Base-by-base conservation (phyloP, 2,113 vertebrate species). In the Notechis scutatus region DNA sequence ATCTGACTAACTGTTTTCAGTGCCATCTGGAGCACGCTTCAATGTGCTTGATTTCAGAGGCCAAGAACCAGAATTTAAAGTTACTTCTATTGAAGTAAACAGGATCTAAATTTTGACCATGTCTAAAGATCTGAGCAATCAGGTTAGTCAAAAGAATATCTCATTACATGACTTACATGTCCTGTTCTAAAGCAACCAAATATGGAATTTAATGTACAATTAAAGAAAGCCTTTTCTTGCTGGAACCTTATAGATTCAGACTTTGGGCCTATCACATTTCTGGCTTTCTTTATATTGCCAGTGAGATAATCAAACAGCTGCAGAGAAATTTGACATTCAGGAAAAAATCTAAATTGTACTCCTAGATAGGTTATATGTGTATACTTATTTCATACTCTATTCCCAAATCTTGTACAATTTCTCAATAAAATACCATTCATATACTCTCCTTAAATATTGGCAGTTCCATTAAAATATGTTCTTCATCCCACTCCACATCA, bases 121-220 rank as follows among this genome's bases (percentile, higher is more conserved):
- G 47, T 15, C 57, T 61, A 50, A 74, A 52, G 45, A 74, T 20
- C 57, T 92, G 47, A 89, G 24, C 74, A 61, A 61, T 14, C 20
- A 1, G 3, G 85, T 95, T 0, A 94, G 90, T 7, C 90, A 69
- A 92, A 94, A 47, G 5, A 88, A 94, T 95, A 88, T 91, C 87
- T 93, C 50, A 50, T 50, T 50, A 50, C 8, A 50, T 50, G 47
- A 50, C 94, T 95, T 88, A 47, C 29, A 87, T 94, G 94, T 92
- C 94, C 93, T 95, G 88, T 96, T 96, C 95, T 94, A 12, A 95
- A 94, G 91, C 86, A 94, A 85, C 91, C 57, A 94, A 92, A 95
- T 94, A 52, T 59, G 64, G 29, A 93, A 95, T 57, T 85, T 95
- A 95, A 87, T 93, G 86, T 90, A 18, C 23, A 2, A 10, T 39